These are phyloP conservation scores for Synchiropus splendidus DNA, from an alignment of 2,113 vertebrate genomes.

Conservation along the genomic window DNA sequence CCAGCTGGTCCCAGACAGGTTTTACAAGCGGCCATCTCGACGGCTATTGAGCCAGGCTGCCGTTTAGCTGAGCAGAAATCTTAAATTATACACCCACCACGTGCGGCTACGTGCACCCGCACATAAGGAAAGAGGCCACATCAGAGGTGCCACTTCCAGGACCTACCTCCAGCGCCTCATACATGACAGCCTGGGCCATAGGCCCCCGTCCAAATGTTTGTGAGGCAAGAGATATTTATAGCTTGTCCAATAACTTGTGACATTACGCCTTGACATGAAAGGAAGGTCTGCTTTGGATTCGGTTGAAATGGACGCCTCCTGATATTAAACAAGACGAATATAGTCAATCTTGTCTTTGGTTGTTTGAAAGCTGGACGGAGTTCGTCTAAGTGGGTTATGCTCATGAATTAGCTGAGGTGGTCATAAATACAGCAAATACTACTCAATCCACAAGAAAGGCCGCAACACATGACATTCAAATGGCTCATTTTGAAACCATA, in stretches of 20 bases:
- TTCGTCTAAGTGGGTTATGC: too few relatives aligned
- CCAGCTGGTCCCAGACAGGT: conserved; percentile 52
- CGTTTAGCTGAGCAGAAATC: conserved; percentile 63
- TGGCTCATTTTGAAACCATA: too few relatives aligned
- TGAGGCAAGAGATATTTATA: too few relatives aligned
- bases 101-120: conserved; percentile 39
- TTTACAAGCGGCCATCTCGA: conserved; percentile 61
- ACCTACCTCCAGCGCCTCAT: conserved; percentile 30
- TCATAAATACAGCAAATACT: too few relatives aligned
- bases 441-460: too few relatives aligned
- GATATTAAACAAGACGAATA: conserved; percentile 5
- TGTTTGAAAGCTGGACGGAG: too few relatives aligned
- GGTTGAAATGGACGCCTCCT: conserved; percentile 6
- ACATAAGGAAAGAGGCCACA: conserved; percentile 39
- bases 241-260: too few relatives aligned
- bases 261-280: not conserved
- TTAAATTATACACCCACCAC: conserved; percentile 59
- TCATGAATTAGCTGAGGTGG: too few relatives aligned
- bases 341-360: conserved; percentile 5
- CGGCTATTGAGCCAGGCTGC: conserved; percentile 57
- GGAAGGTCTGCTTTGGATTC: conserved; percentile 13
- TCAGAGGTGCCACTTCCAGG: conserved; percentile 45
- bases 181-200: conserved; percentile 15
- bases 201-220: conserved; percentile 18
- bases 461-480: conserved; percentile 7